A percentile compares a stretch with the other conserved stretches of the same genome.
phyloP scores from a whole-genome alignment of 2,888 invertebrate species.

The Tenthredo livida region DNA sequence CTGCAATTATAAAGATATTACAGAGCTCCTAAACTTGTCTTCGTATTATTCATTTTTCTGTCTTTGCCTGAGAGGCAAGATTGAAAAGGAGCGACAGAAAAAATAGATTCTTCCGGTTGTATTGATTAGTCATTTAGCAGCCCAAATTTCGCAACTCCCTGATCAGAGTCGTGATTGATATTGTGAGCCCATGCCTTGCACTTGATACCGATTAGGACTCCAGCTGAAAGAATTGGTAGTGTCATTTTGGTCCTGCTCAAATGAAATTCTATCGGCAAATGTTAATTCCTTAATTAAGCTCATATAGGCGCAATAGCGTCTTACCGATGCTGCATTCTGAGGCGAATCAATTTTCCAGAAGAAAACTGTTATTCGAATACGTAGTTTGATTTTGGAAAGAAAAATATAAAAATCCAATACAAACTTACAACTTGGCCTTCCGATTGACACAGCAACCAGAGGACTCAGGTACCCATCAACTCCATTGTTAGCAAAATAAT shows the following conservation, averaged over 20 bases:
- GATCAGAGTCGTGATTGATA: constrained; percentile 91
- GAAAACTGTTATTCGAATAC: not conserved
- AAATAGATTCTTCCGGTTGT: constrained; percentile 14
- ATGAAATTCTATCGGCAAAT: not conserved
- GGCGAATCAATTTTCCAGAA: not conserved
- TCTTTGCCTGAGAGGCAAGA: not conserved
- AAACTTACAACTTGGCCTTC: constrained; percentile 88
- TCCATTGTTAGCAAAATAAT: constrained; percentile 93
- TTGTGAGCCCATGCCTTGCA: constrained; percentile 96
- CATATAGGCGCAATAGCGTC: not conserved
- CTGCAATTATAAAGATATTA: too few relatives aligned
- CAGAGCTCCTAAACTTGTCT: too few relatives aligned
- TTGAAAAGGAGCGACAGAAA: not conserved
- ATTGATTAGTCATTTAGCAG: constrained; percentile 91
- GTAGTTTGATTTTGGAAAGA: constrained; percentile 34
- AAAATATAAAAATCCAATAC: not conserved
- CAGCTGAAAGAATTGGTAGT: constrained; percentile 80
- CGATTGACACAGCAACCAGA: constrained; percentile 92
- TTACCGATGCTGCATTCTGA: not conserved
- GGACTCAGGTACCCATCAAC: constrained; percentile 93
- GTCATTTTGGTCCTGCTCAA: not conserved
- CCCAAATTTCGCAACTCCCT: constrained; percentile 96
- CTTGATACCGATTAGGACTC: constrained; percentile 94
- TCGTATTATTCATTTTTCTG: not conserved
- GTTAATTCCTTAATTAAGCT: not conserved